Base-by-base conservation (phyloP, 2,113 vertebrate species). In the Gallinago jamesoni region DNA sequence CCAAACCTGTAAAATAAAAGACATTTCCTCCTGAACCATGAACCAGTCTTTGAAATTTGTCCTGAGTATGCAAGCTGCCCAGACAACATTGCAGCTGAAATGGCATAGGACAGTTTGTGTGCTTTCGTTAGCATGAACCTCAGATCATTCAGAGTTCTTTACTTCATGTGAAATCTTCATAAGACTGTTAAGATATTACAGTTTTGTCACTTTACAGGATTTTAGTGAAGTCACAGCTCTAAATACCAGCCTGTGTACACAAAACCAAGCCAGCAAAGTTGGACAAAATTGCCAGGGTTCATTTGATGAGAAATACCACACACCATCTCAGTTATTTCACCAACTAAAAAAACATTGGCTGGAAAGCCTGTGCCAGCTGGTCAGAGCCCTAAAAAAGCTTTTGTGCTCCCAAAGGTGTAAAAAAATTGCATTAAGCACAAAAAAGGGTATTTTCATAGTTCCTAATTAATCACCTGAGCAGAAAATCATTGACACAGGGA, bases 21-120 rank as follows among this genome's bases (percentile, higher is more conserved):
- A 20, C 27, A 28, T 74, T 62, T 87, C 7, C 20, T 77, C 35
- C 53, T 56, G 28, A 93, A 19, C 7, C 2, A 3, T 9, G 19
- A 57, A 20, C 21, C 27, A 64, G 37, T 3, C 57, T 63, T 48
- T 21, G 53, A 59, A 77, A 74, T 60, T 24, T 23, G 43, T 56
- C 39, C 39, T 12, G 15, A 48, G 4, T 5, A 12, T 3, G 9
- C 24, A 45, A 66, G 45, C 56, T 68, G 12, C 48, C 53, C n/a
- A 39, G 68, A 6, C 19, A 25, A 66, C 7, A 1, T 3, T 24
- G 16, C 28, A 69, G 30, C 50, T 57, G 24, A 30, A 30, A 18
- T 0, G 2, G 53, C 9, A 33, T 52, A 64, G 37, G 35, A 8
- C 35, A 43, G 12, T 55, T 55, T 0, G 0, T 10, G 28, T 52